Conservation (phyloP, 2,888 invertebrate genomes). For the Atrina japonica region DNA sequence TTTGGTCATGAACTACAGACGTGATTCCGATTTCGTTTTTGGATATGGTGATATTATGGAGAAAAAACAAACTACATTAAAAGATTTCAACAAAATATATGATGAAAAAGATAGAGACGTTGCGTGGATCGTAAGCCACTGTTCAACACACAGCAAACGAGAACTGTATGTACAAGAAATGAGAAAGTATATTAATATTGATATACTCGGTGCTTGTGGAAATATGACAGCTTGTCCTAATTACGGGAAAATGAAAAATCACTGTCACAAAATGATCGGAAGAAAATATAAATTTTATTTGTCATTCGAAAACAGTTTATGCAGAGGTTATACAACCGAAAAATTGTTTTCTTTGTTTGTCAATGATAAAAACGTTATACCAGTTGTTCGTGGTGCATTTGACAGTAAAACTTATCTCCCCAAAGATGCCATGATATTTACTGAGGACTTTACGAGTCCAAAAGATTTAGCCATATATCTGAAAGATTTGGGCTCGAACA, state of each 20-base stretch:
- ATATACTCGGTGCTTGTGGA: constrained; percentile 60
- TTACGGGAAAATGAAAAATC: not conserved
- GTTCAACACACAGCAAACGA: constrained; percentile 49
- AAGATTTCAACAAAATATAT: constrained; percentile 28
- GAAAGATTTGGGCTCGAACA: not conserved
- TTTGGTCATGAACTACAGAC: constrained; percentile 42
- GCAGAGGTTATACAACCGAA: constrained; percentile 24
- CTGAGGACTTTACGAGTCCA: constrained; percentile 19
- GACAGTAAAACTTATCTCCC: constrained; percentile 9
- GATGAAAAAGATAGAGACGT: constrained; percentile 41
- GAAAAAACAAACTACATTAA: not conserved
- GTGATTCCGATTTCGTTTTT: constrained; percentile 34
- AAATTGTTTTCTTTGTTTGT: constrained; percentile 9
- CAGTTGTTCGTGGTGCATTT: constrained; percentile 22
- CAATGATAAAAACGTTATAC: constrained; percentile 5
- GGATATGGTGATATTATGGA: constrained; percentile 31
- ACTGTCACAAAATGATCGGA: constrained; percentile 5
- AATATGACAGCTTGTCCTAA: constrained; percentile 4
- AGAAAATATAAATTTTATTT: constrained; percentile 33
- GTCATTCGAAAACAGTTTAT: constrained; percentile 31
- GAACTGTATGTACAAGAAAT: constrained; percentile 53
- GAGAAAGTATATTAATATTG: constrained; percentile 50
- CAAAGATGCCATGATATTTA: not conserved
- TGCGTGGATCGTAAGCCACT: constrained; percentile 63
- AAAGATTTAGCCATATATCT: constrained; percentile 15